phyloP scores from a whole-genome alignment of 1,140 invertebrate species.

The Sinella curviseta region DNA sequence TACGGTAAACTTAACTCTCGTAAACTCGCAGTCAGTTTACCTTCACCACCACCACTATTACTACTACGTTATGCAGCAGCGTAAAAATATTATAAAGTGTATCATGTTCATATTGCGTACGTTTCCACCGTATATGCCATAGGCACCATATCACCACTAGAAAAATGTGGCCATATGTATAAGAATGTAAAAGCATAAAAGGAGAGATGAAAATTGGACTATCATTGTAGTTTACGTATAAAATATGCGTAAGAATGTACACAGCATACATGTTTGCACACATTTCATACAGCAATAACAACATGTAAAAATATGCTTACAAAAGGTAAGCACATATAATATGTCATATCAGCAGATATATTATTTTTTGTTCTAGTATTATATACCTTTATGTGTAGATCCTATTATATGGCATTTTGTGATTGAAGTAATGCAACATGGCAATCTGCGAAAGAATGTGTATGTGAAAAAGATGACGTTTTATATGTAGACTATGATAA shows the following conservation, averaged over 20 bases:
- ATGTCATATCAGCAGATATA: too few species aligned
- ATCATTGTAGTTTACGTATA: not conserved
- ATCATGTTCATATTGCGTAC: not conserved
- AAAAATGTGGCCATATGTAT: not conserved
- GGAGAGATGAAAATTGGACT: not conserved
- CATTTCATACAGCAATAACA: too few species aligned
- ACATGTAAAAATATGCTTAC: too few species aligned
- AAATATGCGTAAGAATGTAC: not conserved
- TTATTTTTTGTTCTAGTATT: too few species aligned
- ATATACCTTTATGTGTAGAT: too few species aligned
- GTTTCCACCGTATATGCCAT: not conserved
- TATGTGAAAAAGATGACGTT: too few species aligned
- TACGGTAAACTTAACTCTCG: not conserved
- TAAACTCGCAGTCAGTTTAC: not conserved
- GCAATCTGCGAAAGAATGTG: too few species aligned
- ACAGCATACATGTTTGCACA: too few species aligned
- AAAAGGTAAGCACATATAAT: too few species aligned
- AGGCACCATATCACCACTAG: not conserved
- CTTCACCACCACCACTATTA: not conserved
- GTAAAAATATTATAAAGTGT: not conserved
- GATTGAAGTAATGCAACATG: too few species aligned
- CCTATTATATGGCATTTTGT: too few species aligned
- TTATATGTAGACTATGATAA: too few species aligned
- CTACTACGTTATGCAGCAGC: not conserved
- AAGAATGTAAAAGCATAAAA: not conserved